Conservation (phyloP, 2,113 vertebrate species). For the Calidris pugnax region DNA sequence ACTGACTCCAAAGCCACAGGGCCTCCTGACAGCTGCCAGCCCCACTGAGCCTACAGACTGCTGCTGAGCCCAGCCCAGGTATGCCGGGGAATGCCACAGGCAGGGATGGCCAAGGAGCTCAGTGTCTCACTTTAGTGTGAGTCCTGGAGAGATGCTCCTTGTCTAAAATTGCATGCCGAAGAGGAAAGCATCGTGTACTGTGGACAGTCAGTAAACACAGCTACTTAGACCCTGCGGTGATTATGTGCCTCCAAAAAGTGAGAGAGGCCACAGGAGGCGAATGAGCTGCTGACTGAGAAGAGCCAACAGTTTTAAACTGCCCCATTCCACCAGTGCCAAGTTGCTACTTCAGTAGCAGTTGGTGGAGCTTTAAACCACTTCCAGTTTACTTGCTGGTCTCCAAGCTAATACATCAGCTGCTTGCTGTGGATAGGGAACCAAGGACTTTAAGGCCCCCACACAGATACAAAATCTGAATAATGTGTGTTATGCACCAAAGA, state of each 20-base stretch:
- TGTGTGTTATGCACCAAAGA: not conserved
- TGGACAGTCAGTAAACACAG: not conserved
- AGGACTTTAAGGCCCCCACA: not conserved
- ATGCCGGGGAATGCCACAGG: not conserved
- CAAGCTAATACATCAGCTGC: not conserved
- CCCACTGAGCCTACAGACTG: not conserved
- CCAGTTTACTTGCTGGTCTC: not conserved
- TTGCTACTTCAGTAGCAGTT: slow-evolving; percentile 19
- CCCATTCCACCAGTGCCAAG: not conserved
- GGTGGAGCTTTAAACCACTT: slow-evolving; percentile 8
- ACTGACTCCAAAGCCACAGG: not conserved
- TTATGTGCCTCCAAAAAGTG: not conserved
- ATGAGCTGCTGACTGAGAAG: slow-evolving; percentile 28
- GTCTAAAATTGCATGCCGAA: not conserved
- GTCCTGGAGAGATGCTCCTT: not conserved
- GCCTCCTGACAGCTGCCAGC: not conserved
- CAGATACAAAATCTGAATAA: not conserved
- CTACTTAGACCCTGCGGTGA: rapidly evolving
- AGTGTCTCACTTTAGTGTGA: not conserved
- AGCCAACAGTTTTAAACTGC: not conserved
- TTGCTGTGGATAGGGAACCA: not conserved
- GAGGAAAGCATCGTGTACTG: not conserved
- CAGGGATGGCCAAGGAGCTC: not conserved
- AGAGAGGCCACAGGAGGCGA: not conserved
- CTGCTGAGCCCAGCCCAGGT: rapidly evolving